These are phyloP conservation scores for Lagenorhynchus albirostris DNA, from an alignment of 2,113 vertebrate genomes.

Conservation along the genomic window DNA sequence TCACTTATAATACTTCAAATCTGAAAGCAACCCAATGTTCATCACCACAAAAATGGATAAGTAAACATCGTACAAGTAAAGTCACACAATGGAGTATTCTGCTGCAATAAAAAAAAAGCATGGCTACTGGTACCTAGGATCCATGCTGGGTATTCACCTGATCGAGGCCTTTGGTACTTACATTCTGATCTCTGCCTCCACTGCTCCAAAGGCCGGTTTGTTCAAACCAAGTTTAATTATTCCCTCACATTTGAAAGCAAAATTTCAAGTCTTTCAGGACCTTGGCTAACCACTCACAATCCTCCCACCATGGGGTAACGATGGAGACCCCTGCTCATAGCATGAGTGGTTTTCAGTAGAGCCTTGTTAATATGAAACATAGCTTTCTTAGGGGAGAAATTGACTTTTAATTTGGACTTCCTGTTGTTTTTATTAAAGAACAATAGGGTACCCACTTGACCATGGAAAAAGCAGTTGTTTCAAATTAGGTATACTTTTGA, in stretches of 20 bases:
- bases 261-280: not conserved
- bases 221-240: not conserved
- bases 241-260: not conserved
- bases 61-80: not conserved
- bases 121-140: not conserved
- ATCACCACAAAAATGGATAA: not conserved
- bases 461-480: conserved; percentile 57
- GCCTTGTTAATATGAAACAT: conserved; percentile 8
- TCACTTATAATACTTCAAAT: not conserved
- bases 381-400: not conserved
- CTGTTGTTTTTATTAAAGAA: conserved; percentile 30
- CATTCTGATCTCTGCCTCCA: not conserved
- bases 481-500: conserved; percentile 61
- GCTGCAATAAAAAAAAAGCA: not conserved
- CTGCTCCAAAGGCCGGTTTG: not conserved
- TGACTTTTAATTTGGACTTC: conserved; percentile 8
- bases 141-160: not conserved
- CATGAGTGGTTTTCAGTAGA: not conserved
- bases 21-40: not conserved
- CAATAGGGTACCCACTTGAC: not conserved
- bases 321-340: not conserved
- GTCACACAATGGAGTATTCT: not conserved
- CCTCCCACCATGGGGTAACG: not conserved
- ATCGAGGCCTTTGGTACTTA: not conserved
- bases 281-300: not conserved